Evolutionary conservation across 2,113 vertebrate genomes (phyloP), one percentile per base, ranked within the genome.

Genomic region (Thalassarche chlororhynchos): DNA sequence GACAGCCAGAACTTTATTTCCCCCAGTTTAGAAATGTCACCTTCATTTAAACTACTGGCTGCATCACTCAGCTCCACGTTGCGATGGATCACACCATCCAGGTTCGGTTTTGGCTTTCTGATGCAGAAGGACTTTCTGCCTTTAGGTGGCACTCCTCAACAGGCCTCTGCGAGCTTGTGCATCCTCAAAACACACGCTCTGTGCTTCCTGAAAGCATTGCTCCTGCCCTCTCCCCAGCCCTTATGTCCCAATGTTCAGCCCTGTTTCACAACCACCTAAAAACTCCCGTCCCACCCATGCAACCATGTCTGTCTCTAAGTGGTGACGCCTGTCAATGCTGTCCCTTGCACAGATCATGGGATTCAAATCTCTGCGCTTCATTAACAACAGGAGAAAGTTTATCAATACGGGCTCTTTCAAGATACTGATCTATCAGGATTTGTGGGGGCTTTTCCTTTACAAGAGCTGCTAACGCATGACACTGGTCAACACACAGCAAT

Each of bases 71-170:
- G 66, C 38, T 47, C 52, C 7, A 2, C 40, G 10, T 15, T 14
- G 46, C 2, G 2, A 9, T 2, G 32, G 79, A 7, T 38, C 31
- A 4, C 24, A 20, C 6, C 2, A 1, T 6, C 2, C 6, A 10
- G 31, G 5, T 36, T 40, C 14, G 29, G 49, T 2, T 13, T 4
- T 44, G 79, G 38, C 66, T 10, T 58, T 6, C 4, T 20, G 36
- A 12, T 47, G 68, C 80, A 83, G 60, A 9, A 44, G 46, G 84
- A 21, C 28, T 10, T 31, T 28, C 66, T 86, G 79, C 89, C 86
- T 90, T 80, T 69, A 89, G 86, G 42, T 83, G 93, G 84, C 76
- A 69, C 79, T 90, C 55, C 86, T 88, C 71, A 40, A 2, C 60
- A 52, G 47, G 46, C 25, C 77, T 64, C 47, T 44, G 55, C 4